Conservation (phyloP, 2,797 vertebrate species). For the Spatula versicolor region DNA sequence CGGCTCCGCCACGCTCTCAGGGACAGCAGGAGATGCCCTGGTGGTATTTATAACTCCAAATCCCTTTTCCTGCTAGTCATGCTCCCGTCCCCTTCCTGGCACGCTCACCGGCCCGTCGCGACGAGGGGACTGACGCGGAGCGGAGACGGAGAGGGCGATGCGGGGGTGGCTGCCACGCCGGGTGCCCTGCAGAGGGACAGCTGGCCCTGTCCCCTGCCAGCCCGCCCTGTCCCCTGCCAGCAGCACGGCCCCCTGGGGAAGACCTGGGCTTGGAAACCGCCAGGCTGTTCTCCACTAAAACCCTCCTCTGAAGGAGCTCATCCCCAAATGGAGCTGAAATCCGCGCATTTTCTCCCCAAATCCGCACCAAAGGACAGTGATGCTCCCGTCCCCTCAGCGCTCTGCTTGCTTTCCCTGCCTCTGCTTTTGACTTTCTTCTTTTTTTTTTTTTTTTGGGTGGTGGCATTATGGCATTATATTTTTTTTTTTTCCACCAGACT, state of each 20-base stretch:
- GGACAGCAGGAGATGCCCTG: not conserved
- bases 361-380: accelerated
- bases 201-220: not conserved
- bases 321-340: not conserved
- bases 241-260: not conserved
- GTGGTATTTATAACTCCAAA: not conserved
- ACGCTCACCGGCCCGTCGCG: not conserved
- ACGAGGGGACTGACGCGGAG: not conserved
- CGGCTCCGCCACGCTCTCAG: not conserved
- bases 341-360: not conserved
- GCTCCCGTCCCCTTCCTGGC: not conserved
- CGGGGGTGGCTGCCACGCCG: not conserved
- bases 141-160: not conserved
- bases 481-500: not conserved
- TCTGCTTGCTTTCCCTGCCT: not conserved
- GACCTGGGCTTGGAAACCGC: not conserved
- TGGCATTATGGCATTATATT: not conserved
- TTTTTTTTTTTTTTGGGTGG: no score
- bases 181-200: not conserved
- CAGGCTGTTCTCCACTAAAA: not conserved
- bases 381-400: not conserved
- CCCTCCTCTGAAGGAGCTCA: not conserved
- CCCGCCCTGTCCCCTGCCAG: not conserved
- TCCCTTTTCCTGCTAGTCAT: not conserved
- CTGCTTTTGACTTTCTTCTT: not conserved